Evolutionary conservation across 2,797 vertebrate species (phyloP), one percentile per base, ranked within the genome.

Genomic region (Phoebastria nigripes): DNA sequence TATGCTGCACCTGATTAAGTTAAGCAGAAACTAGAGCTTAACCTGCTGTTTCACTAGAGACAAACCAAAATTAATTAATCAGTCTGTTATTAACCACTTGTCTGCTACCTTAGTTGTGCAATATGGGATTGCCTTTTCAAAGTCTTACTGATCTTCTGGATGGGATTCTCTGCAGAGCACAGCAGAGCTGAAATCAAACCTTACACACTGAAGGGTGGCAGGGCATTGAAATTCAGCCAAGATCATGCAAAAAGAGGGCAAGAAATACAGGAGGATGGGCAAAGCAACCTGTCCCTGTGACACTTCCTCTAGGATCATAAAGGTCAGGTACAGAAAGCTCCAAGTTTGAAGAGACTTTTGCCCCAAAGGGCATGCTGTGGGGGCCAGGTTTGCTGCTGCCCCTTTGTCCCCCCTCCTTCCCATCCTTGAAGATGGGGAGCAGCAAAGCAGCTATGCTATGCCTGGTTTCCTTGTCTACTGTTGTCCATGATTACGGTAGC

Each of bases 1-100:
- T 88, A 82, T 83, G 95, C 94, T 96, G 79, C 91, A 96, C 96
- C 95, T 81, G 95, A 96, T 94, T 97, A 92, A 93, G 94, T 94
- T 96, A 95, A 79, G 95, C 89, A 97, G 87, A 95, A 95, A 82
- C 65, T 81, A 80, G 78, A 96, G 94, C 87, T 91, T 86, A 95
- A 94, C 83, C 77, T 89, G 61, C 96, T 93, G 95, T 95, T 94
- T 92, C 62, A 70, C 88, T 71, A 78, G 90, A 91, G 91, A 93
- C 76, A 82, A 96, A 79, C 80, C 37, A 65, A 95, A 97, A 93
- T 69, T 90, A 93, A 78, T 76, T 83, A 83, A 47, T 96, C 79
- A 67, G 25, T 79, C 94, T 94, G 61, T 44, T 88, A 76, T 91
- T 94, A 96, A 97, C 93, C 84, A 91, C 82, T 92, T 66, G 79